Evolutionary conservation across 2,888 invertebrate genomes (phyloP).

Genomic region (Drosophila longiperda): DNA sequence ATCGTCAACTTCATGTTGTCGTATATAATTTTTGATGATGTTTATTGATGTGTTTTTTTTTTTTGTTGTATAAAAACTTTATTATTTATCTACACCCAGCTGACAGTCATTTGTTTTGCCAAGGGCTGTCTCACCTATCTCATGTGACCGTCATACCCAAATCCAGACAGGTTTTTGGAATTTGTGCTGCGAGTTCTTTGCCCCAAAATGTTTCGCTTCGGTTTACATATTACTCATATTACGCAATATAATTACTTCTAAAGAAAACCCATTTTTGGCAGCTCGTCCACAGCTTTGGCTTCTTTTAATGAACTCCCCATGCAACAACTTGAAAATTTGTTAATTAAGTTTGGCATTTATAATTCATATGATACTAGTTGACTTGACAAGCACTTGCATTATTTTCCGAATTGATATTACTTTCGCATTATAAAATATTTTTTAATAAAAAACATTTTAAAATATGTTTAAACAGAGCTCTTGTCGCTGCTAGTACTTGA

Average conservation of each 20-base stretch:
- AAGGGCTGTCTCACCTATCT: conserved; percentile 19
- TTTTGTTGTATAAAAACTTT: conserved; percentile 47
- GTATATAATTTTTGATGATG: conserved; percentile 65
- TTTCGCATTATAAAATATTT: not conserved
- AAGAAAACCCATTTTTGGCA: not conserved
- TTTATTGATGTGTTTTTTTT: conserved; percentile 65
- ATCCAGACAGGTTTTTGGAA: not conserved
- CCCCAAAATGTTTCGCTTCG: not conserved
- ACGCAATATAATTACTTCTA: conserved; percentile 36
- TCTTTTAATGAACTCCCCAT: not conserved
- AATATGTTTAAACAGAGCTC: not conserved
- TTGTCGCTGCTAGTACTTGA: not conserved
- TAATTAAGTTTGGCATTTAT: not conserved
- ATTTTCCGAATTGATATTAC: not conserved
- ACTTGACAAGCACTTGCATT: conserved; percentile 6
- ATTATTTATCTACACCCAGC: conserved; percentile 12
- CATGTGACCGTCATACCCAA: conserved; percentile 7
- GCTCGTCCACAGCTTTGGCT: not conserved
- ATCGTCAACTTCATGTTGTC: conserved; percentile 33
- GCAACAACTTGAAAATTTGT: conserved; percentile 7
- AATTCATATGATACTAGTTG: not conserved
- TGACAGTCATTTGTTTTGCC: conserved; percentile 5
- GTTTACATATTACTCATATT: not conserved
- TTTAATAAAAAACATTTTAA: not conserved
- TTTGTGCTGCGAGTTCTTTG: not conserved